Evolutionary conservation across 2,888 invertebrate genomes (phyloP), one percentile per base, ranked within the genome.

Genomic region (Drosophila melanocephala): DNA sequence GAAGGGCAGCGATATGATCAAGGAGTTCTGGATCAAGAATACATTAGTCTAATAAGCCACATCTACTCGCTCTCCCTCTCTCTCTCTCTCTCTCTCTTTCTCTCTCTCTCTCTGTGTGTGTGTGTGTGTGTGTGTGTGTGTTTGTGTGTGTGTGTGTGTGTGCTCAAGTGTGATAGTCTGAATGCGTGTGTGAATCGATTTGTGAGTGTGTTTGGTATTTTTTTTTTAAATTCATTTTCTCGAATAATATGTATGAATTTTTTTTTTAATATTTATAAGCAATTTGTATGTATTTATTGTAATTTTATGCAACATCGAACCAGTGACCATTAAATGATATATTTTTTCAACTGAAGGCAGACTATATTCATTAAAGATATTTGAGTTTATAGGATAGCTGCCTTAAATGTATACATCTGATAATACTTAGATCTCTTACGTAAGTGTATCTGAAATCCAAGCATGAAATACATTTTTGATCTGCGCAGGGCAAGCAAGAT

Each of bases 1-100:
- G 92, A 98, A 98, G 92, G 97, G 97, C 0, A 95, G 97, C 14
- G 97, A 98, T 90, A 95, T 98, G 95, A 96, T 98, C 58, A 97
- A 97, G 91, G 96, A 97, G 81, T 96, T 95, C 91, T 97, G 97
- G 97, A 93, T 96, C 67, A 96, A 95, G 79, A 94, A 95, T 75
- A 92, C 92, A 1, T 91, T 92, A 92, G 94, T 89, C 72, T 87
- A 77, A 81, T 62, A 70, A 56, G 64, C 33, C 42, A 16, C 42
- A 68, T 7, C 7, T 12, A 19, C 6, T 16, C 59, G 26, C 9
- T 26, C 9, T 26, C 7, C 9, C 2, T 22, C 2, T 16, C 7
- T 22, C 7, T 4, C 1, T 7, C 7, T 3, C n/a, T n/a, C 5
- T 10, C 28, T 32, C 1, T 26, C 26, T 26, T 26, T 26, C 9